phyloP scores from a whole-genome alignment of 2,113 vertebrate species.

The Gnathonemus echidnorhynchus region DNA sequence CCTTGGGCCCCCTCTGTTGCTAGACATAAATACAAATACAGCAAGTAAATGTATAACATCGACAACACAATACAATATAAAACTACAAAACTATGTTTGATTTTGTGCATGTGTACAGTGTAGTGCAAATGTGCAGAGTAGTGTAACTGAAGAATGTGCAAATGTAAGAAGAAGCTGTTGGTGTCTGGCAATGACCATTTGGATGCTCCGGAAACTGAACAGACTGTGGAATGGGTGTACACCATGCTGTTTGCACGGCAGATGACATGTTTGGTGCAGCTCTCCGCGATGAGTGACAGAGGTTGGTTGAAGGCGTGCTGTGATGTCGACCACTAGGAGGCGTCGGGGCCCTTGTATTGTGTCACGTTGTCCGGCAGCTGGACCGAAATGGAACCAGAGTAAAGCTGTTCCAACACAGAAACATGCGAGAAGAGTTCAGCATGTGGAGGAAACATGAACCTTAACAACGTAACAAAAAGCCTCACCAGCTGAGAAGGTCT shows the following conservation, averaged over 20 bases:
- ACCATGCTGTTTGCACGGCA: neutral
- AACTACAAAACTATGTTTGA: neutral
- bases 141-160: neutral
- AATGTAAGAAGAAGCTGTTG: neutral
- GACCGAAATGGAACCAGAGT: neutral
- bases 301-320: neutral
- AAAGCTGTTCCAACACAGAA: neutral
- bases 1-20: neutral
- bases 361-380: neutral
- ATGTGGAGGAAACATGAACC: neutral
- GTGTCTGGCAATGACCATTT: neutral
- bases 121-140: neutral
- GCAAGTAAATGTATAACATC: neutral
- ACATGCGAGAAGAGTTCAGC: neutral
- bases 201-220: neutral
- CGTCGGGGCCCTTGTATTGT: neutral
- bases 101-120: neutral
- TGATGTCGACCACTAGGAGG: neutral
- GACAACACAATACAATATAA: neutral
- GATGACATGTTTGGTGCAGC: neutral
- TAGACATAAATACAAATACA: neutral
- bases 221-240: neutral
- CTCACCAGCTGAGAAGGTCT: neutral
- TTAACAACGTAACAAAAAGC: neutral
- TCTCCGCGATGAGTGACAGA: neutral